Base-by-base conservation (phyloP, 2,888 invertebrate species). In the Pristionchus maxplancki region DNA sequence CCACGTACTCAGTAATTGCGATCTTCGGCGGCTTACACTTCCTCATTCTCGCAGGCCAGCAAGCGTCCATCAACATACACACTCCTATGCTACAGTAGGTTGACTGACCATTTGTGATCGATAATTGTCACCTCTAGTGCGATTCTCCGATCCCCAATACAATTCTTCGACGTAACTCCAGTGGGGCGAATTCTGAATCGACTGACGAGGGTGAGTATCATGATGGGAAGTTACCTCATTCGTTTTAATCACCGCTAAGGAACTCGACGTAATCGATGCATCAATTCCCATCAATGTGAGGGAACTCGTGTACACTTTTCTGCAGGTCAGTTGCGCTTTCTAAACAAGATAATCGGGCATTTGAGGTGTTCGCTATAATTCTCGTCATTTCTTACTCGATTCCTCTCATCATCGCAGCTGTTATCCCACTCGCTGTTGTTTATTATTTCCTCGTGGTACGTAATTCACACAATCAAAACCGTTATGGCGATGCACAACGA, bases 111-210 rank as follows among this genome's bases (percentile, higher is more conserved):
- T 28, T 6, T 5, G 28, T 4, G 24, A 64, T 64, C 28, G 62
- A 2, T 9, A 28, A 48, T 17, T 82, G 13, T 11, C 40, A 40
- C n/a, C 48, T 48, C 84, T n/a, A 84, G 84, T 24, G 31, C 91
- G 71, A 90, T 95, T 15, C 90, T 95, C 15, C 92, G 92, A 44
- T 92, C 92, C 94, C 90, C 93, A 87, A 90, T 94, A 91, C 88
- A 92, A n/a, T 95, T 95, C 91, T 95, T 95, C 90, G 95, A 95
- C 89, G 90, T 91, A 28, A 95, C 94, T n/a, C 95, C 95, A 11
- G 91, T 92, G n/a, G 95, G 95, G 17, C 91, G 95, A 44, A 93
- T 95, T 34, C 90, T 95, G 88, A 91, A 90, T 82, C 58, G 91
- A 34, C 48, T 91, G n/a, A 88, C 90, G 0, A 67, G 90, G 62